A percentile compares a stretch with the other conserved stretches of the same genome.
phyloP scores from a whole-genome alignment of 1,140 invertebrate genomes.

The Carposina sasakii region DNA sequence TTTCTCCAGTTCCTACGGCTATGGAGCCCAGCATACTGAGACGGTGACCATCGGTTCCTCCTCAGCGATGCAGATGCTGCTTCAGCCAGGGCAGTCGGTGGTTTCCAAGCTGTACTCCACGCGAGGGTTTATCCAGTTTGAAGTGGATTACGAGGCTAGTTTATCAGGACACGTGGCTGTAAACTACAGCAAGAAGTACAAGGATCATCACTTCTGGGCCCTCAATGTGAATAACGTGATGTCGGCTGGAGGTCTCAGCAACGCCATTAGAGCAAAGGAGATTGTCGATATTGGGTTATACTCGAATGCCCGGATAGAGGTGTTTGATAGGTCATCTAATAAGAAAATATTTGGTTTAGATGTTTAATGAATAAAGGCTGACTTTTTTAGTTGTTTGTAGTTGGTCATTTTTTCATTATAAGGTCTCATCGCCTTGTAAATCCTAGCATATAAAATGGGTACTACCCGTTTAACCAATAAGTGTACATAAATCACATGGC shows the following conservation, averaged over 20 bases:
- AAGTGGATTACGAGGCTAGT: constrained; percentile 15
- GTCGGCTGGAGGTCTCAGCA: neutral
- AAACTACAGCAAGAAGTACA: constrained; percentile 10
- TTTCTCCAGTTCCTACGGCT: constrained; percentile 7
- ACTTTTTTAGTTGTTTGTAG: no score
- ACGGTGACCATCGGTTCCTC: constrained; percentile 9
- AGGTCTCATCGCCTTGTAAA: no score
- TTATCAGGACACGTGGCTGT: constrained; percentile 6
- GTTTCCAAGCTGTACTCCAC: constrained; percentile 8
- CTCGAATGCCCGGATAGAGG: constrained; percentile 6
- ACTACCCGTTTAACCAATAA: no score
- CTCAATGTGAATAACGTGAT: constrained; percentile 11
- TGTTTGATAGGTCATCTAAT: no score
- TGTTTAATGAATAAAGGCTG: no score
- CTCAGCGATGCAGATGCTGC: neutral
- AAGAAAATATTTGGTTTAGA: no score
- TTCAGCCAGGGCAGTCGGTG: constrained; percentile 10
- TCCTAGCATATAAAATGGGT: no score
- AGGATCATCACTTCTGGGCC: constrained; percentile 15
- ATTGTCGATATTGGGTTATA: constrained; percentile 11
- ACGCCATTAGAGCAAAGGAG: constrained; percentile 1
- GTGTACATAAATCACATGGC: no score
- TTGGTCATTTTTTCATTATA: no score
- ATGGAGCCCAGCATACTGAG: neutral
- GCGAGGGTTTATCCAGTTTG: constrained; percentile 9